phyloP scores from a whole-genome alignment of 2,888 invertebrate genomes.

The Cylindroiulus punctatus region DNA sequence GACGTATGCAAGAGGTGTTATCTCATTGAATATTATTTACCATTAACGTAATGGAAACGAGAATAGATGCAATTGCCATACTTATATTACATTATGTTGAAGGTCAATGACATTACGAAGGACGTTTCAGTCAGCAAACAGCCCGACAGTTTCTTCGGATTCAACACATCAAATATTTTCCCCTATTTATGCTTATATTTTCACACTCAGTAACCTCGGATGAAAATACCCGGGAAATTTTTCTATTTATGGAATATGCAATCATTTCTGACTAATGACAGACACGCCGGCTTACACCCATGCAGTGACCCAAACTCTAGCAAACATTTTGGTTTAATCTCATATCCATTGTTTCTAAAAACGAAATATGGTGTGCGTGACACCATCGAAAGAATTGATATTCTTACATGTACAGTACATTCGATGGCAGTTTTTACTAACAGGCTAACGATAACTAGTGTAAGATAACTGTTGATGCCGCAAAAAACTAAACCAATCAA shows the following conservation, averaged over 20 bases:
- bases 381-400: neutral
- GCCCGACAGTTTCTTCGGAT: neutral
- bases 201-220: neutral
- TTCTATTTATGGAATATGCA: neutral
- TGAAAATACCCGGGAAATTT: neutral
- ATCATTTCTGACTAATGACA: neutral
- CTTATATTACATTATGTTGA: constrained; percentile 14
- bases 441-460: neutral
- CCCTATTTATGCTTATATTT: neutral
- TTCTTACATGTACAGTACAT: neutral
- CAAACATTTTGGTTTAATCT: neutral
- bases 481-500: too few relatives aligned
- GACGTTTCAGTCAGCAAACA: constrained; percentile 10
- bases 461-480: neutral
- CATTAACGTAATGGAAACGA: constrained; percentile 3
- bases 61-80: constrained; percentile 14
- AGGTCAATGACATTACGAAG: constrained; percentile 20
- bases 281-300: neutral
- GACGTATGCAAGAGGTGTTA: neutral
- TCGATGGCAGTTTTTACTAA: neutral
- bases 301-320: neutral
- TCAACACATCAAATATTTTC: neutral
- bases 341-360: neutral
- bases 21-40: constrained; percentile 26
- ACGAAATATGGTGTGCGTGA: neutral